Base-by-base conservation (phyloP, 2,113 vertebrate genomes). In the Phocoena sinus region DNA sequence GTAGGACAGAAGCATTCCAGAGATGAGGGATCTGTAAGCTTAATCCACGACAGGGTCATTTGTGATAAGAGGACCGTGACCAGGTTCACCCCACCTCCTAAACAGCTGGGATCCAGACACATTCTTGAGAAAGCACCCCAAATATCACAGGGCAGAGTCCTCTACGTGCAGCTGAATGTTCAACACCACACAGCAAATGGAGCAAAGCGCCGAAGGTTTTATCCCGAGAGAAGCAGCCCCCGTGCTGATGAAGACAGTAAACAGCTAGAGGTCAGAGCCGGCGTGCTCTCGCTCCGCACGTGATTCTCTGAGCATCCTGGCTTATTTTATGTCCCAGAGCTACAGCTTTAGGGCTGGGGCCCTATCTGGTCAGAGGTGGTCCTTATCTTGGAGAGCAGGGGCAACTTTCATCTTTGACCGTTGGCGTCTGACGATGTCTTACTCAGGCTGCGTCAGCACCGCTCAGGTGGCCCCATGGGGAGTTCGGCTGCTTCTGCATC, bases 191-290 rank as follows among this genome's bases (percentile, higher is more conserved):
- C 28, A 5, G 87, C 1, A 0, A 15, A 11, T 2, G 25, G 28
- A 38, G 13, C 15, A 6, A 33, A 3, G 53, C 0, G 38, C 73
- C 3, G 6, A n/a, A 28, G 21, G 21, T 56, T 28, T 25, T 6
- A 6, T 33, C 58, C 68, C 5, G 10, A 31, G 33, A 44, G 33
- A 41, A 1, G 9, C 60, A 11, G 56, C 2, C 36, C n/a, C 23
- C 1, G 8, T 0, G 28, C 21, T 28, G 8, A 0, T 2, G n/a
- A 71, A 76, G 5, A 17, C 20, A 9, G 8, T 0, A 0, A 13
- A 6, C 7, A 86, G 62, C 89, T 11, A 68, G 21, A 4, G 73
- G 33, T 1, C 58, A 9, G 60, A 65, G 53, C 23, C 0, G 2
- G 41, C 15, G 0, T 17, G 14, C 67, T 1, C 3, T 38, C n/a